These are phyloP conservation scores for Sipha flava DNA, from an alignment of 1,140 invertebrate genomes.

Conservation along the genomic window DNA sequence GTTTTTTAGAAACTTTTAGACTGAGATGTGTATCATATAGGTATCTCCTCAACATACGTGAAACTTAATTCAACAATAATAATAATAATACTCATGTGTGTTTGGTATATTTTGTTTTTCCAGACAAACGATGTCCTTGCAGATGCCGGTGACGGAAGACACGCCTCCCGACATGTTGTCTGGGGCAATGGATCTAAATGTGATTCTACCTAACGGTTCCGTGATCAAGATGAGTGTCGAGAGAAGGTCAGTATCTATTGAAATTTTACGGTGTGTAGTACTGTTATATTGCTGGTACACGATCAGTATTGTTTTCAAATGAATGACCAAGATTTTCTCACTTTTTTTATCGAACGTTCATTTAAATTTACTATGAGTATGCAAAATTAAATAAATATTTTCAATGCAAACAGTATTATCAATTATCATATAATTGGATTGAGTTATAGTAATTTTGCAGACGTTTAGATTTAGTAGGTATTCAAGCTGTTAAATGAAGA, in stretches of 20 bases:
- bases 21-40: no score
- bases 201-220: conserved; percentile 58
- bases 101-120: conserved; percentile 4
- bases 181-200: conserved; percentile 63
- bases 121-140: conserved; percentile 42
- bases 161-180: conserved; percentile 65
- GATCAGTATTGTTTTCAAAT: neutral
- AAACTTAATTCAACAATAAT: neutral
- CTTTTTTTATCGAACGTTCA: no score
- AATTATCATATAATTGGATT: no score
- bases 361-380: no score
- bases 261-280: neutral
- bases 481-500: no score
- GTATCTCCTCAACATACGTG: neutral
- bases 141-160: conserved; percentile 60
- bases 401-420: no score
- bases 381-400: no score
- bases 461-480: no score
- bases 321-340: neutral
- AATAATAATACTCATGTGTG: neutral
- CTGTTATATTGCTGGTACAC: neutral
- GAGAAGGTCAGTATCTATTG: conserved; percentile 51
- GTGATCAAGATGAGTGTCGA: conserved; percentile 56
- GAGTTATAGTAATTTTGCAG: no score
- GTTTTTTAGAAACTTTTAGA: no score